Conservation (phyloP, 2,888 invertebrate species). For the Hirtodrosophila confusa region DNA sequence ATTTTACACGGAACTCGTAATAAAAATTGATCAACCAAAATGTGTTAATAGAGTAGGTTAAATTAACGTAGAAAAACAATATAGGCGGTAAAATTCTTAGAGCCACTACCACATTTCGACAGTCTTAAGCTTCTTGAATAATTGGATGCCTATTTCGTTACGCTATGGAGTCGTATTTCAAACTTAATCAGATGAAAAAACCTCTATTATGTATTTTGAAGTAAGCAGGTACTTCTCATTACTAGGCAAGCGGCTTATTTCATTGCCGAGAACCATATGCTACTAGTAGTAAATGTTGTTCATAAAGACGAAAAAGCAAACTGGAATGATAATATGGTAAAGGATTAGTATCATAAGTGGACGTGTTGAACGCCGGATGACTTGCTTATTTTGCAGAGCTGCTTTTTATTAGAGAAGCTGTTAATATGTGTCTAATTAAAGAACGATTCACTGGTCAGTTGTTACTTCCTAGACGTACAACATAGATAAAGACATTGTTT, state of each 20-base stretch:
- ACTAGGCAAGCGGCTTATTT: constrained; percentile 32
- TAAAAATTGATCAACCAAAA: too few relatives aligned
- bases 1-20: too few relatives aligned
- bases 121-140: too few relatives aligned
- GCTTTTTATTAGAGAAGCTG: constrained; percentile 66
- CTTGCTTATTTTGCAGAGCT: constrained; percentile 51
- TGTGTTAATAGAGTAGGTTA: too few relatives aligned
- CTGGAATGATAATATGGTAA: constrained; percentile 51
- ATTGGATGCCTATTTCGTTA: too few relatives aligned
- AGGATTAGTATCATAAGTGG: constrained; percentile 57
- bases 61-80: too few relatives aligned
- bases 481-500: constrained; percentile 34
- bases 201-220: too few relatives aligned
- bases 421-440: constrained; percentile 71
- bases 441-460: constrained; percentile 56
- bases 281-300: constrained; percentile 6
- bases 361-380: constrained; percentile 44
- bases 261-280: constrained; percentile 21
- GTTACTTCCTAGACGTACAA: constrained; percentile 61
- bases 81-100: too few relatives aligned
- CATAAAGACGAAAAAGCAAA: constrained; percentile 25
- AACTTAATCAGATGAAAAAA: too few relatives aligned
- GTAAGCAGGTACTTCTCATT: too few relatives aligned
- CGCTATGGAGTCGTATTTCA: too few relatives aligned
- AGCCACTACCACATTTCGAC: too few relatives aligned